Evolutionary conservation across 2,888 invertebrate species (phyloP).

Genomic region (Drosophila meridiana): DNA sequence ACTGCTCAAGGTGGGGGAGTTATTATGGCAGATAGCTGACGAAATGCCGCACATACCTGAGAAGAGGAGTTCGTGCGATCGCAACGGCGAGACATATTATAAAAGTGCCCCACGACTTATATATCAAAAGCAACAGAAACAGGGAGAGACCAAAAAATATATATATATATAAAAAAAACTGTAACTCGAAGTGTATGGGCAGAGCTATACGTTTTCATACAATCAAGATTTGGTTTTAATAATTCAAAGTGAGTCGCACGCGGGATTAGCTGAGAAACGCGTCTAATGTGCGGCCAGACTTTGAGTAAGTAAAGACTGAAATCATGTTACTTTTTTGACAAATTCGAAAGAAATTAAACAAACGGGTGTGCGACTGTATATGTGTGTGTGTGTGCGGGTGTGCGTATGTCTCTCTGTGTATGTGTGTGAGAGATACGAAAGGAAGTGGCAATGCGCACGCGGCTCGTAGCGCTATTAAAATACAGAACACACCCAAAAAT

Average conservation of each 20-base stretch:
- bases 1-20: slow-evolving; percentile 56
- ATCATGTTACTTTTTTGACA: slow-evolving; percentile 78
- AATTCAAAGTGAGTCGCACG: slow-evolving; percentile 75
- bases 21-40: slow-evolving; percentile 38
- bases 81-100: slow-evolving; percentile 69
- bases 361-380: slow-evolving; percentile 21
- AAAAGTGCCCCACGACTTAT: slow-evolving; percentile 30
- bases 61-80: slow-evolving; percentile 70
- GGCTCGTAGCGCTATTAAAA: slow-evolving; percentile 74
- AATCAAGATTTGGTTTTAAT: slow-evolving; percentile 80
- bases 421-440: slow-evolving; percentile 59
- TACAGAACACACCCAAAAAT: slow-evolving; percentile 81
- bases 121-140: background rate
- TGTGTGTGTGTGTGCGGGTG: slow-evolving; percentile 18
- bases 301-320: slow-evolving; percentile 70
- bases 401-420: slow-evolving; percentile 20
- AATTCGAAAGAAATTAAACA: slow-evolving; percentile 76
- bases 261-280: slow-evolving; percentile 72
- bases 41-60: slow-evolving; percentile 60
- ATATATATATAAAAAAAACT: slow-evolving; percentile 32
- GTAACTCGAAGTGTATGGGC: slow-evolving; percentile 45
- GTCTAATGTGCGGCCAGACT: slow-evolving; percentile 51
- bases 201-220: slow-evolving; percentile 35
- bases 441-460: slow-evolving; percentile 72
- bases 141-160: background rate